A percentile compares a stretch with the other conserved stretches of the same genome.
These are phyloP conservation scores for Dioctria rufipes DNA, from an alignment of 2,888 invertebrate species.

Conservation along the genomic window DNA sequence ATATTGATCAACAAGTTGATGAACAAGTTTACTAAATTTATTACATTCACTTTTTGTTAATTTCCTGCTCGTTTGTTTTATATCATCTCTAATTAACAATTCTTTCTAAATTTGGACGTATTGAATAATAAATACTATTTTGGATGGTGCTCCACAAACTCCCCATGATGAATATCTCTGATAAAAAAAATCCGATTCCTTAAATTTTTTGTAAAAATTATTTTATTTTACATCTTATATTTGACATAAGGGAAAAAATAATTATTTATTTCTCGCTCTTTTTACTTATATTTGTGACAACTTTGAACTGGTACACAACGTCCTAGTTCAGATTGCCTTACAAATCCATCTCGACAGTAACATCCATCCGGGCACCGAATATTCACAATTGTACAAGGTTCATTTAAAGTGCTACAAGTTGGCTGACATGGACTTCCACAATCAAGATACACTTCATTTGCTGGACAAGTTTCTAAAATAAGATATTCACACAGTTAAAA, in stretches of 20 bases:
- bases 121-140: too few relatives aligned
- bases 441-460: constrained; percentile 63
- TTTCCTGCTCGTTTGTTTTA: too few relatives aligned
- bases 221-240: too few relatives aligned
- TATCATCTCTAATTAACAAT: too few relatives aligned
- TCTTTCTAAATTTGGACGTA: too few relatives aligned
- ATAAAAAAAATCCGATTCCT: not conserved
- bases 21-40: too few relatives aligned
- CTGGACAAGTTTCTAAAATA: constrained; percentile 59
- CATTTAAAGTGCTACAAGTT: constrained; percentile 64
- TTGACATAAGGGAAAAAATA: not conserved
- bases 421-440: constrained; percentile 67
- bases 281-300: constrained; percentile 54
- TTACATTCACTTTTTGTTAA: too few relatives aligned
- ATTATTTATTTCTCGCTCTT: not conserved
- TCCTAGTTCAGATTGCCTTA: constrained; percentile 62
- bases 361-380: constrained; percentile 67
- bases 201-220: not conserved
- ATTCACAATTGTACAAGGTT: constrained; percentile 64
- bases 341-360: constrained; percentile 66
- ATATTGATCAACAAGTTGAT: too few relatives aligned
- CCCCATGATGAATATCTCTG: too few relatives aligned
- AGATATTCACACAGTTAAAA: not conserved
- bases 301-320: constrained; percentile 63
- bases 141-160: too few relatives aligned